Evolutionary conservation across 2,113 vertebrate species (phyloP), one percentile per base, ranked within the genome.

Genomic region (Acrocephalus kingi): DNA sequence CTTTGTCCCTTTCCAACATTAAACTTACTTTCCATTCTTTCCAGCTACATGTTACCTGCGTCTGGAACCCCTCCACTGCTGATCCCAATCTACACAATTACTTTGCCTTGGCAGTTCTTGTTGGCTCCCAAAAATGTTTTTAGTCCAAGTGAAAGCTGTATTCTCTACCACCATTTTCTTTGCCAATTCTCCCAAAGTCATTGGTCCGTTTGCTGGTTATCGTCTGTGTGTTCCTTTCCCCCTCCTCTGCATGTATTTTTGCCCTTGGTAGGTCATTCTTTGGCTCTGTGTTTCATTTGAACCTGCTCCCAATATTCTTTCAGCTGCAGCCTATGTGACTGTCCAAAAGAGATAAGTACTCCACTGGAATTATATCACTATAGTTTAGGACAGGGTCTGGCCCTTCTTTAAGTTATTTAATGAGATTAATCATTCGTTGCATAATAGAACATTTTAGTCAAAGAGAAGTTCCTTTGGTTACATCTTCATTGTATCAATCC

Each of bases 71-170:
- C 59, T 94, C 87, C 75, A 66, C 20, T 62, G 27, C 91, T 66
- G 39, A 84, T 91, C 63, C 67, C 87, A 94, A 76, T 96, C 89
- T 92, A 64, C 31, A 51, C 63, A 91, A 94, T 94, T 96, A 51
- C 89, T 95, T 92, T 94, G 30, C 73, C 66, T 94, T 96, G 88
- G 85, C 95, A 90, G 76, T 43, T 83, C 77, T 91, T 95, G 13
- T 52, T 95, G 89, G 94, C 73, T 96, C 39, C 54, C n/a, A 76
- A 41, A 86, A 68, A 39, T 63, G 18, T 69, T 93, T 88, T 31
- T 52, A 69, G 37, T 93, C 84, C 74, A 91, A 92, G 69, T 54
- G 28, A 95, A 88, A 92, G 49, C 63, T 79, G 16, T 69, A 31
- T 78, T 80, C 59, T 56, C 37, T 39, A 46, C 39, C 45, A 85